These are phyloP conservation scores for Drosophila quinaria DNA, from an alignment of 2,888 invertebrate genomes.

Conservation along the genomic window DNA sequence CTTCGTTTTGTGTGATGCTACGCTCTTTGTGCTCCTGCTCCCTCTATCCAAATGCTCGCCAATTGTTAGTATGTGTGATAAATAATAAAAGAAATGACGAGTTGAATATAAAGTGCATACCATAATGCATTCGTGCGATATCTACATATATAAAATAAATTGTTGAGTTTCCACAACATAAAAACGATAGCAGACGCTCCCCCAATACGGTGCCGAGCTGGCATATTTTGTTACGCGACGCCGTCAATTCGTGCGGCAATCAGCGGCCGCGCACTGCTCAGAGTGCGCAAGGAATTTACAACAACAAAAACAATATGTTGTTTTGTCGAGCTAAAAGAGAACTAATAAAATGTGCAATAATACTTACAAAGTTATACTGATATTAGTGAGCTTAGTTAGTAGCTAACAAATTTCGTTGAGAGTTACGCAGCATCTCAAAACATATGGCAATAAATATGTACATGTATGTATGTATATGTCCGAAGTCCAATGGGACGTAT, in stretches of 20 bases:
- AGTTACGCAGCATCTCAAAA: slow-evolving; percentile 54
- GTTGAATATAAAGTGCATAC: slow-evolving; percentile 7
- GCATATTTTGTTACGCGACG: slow-evolving; percentile 77
- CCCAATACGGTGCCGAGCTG: slow-evolving; percentile 77
- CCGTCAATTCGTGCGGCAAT: slow-evolving; percentile 66
- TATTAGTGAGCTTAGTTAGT: slow-evolving; percentile 17
- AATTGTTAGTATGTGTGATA: slow-evolving; percentile 50
- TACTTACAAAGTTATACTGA: slow-evolving; percentile 12
- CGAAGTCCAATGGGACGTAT: slow-evolving; percentile 63
- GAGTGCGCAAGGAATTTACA: slow-evolving; percentile 72
- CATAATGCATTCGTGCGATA: slow-evolving; percentile 18
- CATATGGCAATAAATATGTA: slow-evolving; percentile 52
- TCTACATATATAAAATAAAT: slow-evolving; percentile 28
- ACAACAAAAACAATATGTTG: slow-evolving; percentile 65
- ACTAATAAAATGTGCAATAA: slow-evolving; percentile 40
- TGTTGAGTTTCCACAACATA: slow-evolving; percentile 53
- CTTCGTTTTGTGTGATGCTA: slow-evolving; percentile 73
- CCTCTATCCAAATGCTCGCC: slow-evolving; percentile 38
- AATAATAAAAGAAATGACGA: slow-evolving; percentile 23
- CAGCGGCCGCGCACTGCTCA: slow-evolving; percentile 68
- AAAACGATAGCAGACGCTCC: slow-evolving; percentile 79
- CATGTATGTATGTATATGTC: slow-evolving; percentile 32
- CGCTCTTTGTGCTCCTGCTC: slow-evolving; percentile 69
- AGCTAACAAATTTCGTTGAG: slow-evolving; percentile 10
- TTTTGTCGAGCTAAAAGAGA: slow-evolving; percentile 42